Percentiles rank a stretch among this genome's conserved stretches.
Evolutionary conservation across 2,888 invertebrate species (phyloP).

Genomic region (Acanthococcus lagerstroemiae): DNA sequence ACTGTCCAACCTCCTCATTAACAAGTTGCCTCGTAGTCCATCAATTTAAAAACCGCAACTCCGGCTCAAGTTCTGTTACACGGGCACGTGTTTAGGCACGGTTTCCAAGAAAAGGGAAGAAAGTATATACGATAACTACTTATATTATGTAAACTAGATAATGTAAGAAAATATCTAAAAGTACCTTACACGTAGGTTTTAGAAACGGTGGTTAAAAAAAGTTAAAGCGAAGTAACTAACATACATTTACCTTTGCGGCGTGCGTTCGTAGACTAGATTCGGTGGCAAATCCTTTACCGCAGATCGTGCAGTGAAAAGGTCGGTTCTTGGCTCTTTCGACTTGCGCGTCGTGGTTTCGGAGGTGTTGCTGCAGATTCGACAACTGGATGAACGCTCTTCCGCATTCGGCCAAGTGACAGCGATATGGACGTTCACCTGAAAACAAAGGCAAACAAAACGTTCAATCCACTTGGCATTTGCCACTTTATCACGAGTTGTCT

Average conservation of each 20-base stretch:
- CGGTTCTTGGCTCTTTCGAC: conserved; percentile 89
- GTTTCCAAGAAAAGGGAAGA: too few species aligned
- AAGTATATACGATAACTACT: too few species aligned
- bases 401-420: conserved; percentile 91
- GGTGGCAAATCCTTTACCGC: conserved; percentile 92
- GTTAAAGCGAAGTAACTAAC: neutral
- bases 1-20: too few species aligned
- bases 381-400: conserved; percentile 93
- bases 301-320: conserved; percentile 91
- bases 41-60: too few species aligned
- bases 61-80: too few species aligned
- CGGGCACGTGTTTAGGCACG: too few species aligned
- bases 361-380: conserved; percentile 90
- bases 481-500: too few species aligned
- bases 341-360: conserved; percentile 91
- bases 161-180: too few species aligned
- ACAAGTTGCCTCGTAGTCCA: too few species aligned
- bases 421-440: conserved; percentile 89
- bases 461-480: too few species aligned
- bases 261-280: conserved; percentile 91
- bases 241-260: conserved; percentile 82
- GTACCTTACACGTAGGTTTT: neutral
- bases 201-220: neutral
- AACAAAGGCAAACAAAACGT: too few species aligned
- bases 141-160: too few species aligned